phyloP scores from a whole-genome alignment of 92 coral and sea anemone genomes.

The Pocillopora grandis region DNA sequence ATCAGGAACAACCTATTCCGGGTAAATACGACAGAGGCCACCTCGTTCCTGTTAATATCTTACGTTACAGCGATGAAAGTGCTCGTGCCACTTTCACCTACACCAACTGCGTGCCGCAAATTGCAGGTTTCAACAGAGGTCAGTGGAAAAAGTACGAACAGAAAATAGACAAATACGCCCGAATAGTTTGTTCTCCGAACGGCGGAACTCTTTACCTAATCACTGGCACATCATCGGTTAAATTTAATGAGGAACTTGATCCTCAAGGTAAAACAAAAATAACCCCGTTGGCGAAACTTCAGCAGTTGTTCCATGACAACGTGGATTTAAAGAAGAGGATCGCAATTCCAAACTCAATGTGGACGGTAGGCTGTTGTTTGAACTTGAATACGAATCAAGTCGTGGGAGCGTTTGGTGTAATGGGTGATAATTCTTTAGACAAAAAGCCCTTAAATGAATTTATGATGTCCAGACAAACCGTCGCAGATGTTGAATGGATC shows the following conservation, averaged over 20 bases:
- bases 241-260: not conserved
- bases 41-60: constrained; percentile 12
- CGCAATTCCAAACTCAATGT: constrained; percentile 34
- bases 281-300: not conserved
- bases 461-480: not conserved
- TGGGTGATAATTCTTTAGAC: constrained; percentile 4
- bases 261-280: not conserved
- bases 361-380: constrained; percentile 36
- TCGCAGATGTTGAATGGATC: not conserved
- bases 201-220: constrained; percentile 19
- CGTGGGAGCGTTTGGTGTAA: constrained; percentile 23
- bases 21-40: constrained; percentile 2
- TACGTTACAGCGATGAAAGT: not conserved
- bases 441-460: too few relatives aligned
- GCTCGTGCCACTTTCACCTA: constrained; percentile 7
- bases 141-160: constrained; percentile 8
- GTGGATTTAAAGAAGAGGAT: too few relatives aligned
- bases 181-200: not conserved
- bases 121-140: constrained; percentile 3
- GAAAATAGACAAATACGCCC: not conserved
- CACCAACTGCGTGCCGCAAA: constrained; percentile 37
- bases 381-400: not conserved
- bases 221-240: constrained; percentile 17
- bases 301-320: too few relatives aligned
- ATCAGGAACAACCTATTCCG: not conserved